These are phyloP conservation scores for Carettochelys insculpta DNA, from an alignment of 2,113 vertebrate genomes.

Conservation along the genomic window DNA sequence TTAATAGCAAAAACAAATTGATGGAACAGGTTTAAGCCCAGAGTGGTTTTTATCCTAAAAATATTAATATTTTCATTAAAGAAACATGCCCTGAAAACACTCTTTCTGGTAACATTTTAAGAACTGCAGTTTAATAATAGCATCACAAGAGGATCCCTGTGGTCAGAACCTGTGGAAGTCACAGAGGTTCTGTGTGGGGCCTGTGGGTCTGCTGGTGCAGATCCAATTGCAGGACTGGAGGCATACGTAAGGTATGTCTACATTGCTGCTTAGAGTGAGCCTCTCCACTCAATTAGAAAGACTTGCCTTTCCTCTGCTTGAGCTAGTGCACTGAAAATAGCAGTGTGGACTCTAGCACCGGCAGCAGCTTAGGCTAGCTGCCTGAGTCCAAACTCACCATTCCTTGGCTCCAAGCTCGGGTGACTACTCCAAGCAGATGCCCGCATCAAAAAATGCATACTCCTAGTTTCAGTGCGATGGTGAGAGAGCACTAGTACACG, in stretches of 20 bases:
- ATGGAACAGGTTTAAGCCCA: neutral
- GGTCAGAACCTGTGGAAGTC: neutral
- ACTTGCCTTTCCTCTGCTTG: neutral
- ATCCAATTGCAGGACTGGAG: neutral
- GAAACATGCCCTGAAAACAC: neutral
- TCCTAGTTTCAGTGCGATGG: neutral
- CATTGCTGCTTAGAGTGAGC: neutral
- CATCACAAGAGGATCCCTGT: neutral
- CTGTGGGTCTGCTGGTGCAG: neutral
- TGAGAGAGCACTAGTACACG: neutral
- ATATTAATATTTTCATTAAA: neutral
- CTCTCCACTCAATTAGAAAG: neutral
- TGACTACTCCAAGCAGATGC: neutral
- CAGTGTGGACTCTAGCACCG: neutral
- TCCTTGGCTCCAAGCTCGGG: neutral
- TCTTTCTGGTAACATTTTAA: neutral
- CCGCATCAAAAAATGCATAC: neutral
- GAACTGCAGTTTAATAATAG: neutral
- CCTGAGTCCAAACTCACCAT: neutral
- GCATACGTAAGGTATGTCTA: neutral
- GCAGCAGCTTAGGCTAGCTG: neutral
- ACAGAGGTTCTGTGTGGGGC: neutral
- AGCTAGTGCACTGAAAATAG: neutral
- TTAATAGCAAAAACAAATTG: neutral
- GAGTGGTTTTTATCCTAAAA: slow-evolving; percentile 1